phyloP scores from a whole-genome alignment of 2,797 vertebrate species.

The Zalophus californianus region DNA sequence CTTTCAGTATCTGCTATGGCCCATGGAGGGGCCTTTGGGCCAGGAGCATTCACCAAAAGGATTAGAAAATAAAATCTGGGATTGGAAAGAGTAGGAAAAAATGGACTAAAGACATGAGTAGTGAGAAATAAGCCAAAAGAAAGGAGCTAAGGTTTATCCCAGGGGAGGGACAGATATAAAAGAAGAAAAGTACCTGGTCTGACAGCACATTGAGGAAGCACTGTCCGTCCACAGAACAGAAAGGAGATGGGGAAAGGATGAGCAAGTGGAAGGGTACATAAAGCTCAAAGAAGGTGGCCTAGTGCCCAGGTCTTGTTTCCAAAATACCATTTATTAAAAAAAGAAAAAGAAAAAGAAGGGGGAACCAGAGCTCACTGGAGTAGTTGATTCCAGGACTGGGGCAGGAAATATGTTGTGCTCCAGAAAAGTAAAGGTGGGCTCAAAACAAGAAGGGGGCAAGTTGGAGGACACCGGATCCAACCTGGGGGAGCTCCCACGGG shows the following conservation, averaged over 20 bases:
- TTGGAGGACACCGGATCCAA: neutral
- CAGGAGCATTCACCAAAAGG: neutral
- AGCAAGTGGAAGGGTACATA: neutral
- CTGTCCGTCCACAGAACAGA: neutral
- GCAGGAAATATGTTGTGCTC: neutral
- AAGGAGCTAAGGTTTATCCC: neutral
- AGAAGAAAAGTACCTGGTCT: neutral
- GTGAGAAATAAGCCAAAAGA: neutral
- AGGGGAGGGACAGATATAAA: neutral
- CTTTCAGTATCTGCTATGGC: neutral
- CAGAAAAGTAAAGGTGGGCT: neutral
- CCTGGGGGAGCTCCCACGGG: neutral
- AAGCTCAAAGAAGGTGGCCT: neutral
- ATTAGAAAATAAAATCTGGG: conserved; percentile 13
- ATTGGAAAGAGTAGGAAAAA: neutral
- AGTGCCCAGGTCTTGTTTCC: neutral
- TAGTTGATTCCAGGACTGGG: neutral
- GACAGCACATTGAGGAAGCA: neutral
- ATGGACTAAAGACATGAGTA: neutral
- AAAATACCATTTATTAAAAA: neutral
- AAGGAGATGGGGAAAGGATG: neutral
- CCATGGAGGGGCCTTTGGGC: neutral
- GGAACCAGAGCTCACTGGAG: neutral
- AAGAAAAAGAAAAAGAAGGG: neutral
- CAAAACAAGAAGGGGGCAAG: neutral